Base-by-base conservation (phyloP, 2,113 vertebrate genomes). In the Octodon degus region DNA sequence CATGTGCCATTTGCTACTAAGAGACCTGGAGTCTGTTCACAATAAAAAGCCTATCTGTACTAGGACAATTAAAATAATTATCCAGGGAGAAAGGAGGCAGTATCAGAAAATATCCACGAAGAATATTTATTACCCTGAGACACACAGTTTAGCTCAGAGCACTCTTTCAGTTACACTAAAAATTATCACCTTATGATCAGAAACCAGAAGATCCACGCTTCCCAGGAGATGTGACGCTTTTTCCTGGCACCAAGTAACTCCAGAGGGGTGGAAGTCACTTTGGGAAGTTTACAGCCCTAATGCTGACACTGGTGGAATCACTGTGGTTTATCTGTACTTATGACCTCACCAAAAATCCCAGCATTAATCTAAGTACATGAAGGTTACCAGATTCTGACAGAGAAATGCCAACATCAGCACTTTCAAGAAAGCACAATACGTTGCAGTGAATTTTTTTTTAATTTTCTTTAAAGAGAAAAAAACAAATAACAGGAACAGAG, bases 401-500 rank as follows among this genome's bases (percentile, higher is more conserved):
- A 97, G 97, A 98, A 98, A 96, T 95, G 95, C 97, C 97, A 97
- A 97, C 92, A 96, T 98, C 97, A 98, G 98, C 98, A 98, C 93
- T 98, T 97, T 91, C 62, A 90, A 85, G 88, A 97, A 97, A 97
- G 96, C 93, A 90, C 81, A 92, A 88, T 30, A 25, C 96, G 96
- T 17, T 96, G 93, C 91, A 97, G 96, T 90, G 97, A 97, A 97
- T 96, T 97, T 97, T 97, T 97, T 50, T 50, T 50, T 50, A 43
- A 43, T 43, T 43, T 43, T 43, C 6, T 55, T 55, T 55, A 55
- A 55, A 55, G 55, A 19, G 55, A 19, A 58, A 58, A 58, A 55
- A 0, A 53, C 10, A 12, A 55, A 58, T 58, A 58, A 58, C 17
- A 58, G 17, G 16, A 58, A 58, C 55, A 58, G 55, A 58, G 55